A percentile compares a stretch with the other conserved stretches of the same genome.
phyloP scores from a whole-genome alignment of 2,888 invertebrate genomes.

The Vesta saturnalis region DNA sequence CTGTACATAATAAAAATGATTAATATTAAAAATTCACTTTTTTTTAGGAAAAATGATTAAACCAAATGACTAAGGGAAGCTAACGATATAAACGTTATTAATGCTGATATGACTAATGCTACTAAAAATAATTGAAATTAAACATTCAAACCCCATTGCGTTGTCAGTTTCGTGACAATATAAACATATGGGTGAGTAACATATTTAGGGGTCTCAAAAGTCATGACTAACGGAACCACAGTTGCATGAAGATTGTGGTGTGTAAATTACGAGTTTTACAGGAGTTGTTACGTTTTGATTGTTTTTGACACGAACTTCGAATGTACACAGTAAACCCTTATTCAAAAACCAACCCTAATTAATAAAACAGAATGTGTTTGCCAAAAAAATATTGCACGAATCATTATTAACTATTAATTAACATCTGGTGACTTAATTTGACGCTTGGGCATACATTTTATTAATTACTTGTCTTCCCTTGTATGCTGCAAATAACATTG shows the following conservation, averaged over 20 bases:
- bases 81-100: neutral
- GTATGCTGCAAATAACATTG: too few species aligned
- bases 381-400: too few species aligned
- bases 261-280: neutral
- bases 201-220: neutral
- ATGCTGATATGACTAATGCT: neutral
- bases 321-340: neutral
- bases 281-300: neutral
- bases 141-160: neutral
- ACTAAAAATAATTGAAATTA: neutral
- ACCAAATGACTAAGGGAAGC: neutral
- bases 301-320: constrained; percentile 1
- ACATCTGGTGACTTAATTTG: too few species aligned
- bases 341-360: too few species aligned
- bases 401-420: too few species aligned
- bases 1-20: too few species aligned
- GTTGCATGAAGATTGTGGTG: neutral
- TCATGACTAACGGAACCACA: neutral
- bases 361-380: too few species aligned
- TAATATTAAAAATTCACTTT: neutral
- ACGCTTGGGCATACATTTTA: too few species aligned
- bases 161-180: neutral
- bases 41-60: neutral
- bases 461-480: too few species aligned
- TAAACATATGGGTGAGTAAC: neutral